Evolutionary conservation across 2,888 invertebrate genomes (phyloP), one percentile per base, ranked within the genome.

Genomic region (Ephialtes manifestator): DNA sequence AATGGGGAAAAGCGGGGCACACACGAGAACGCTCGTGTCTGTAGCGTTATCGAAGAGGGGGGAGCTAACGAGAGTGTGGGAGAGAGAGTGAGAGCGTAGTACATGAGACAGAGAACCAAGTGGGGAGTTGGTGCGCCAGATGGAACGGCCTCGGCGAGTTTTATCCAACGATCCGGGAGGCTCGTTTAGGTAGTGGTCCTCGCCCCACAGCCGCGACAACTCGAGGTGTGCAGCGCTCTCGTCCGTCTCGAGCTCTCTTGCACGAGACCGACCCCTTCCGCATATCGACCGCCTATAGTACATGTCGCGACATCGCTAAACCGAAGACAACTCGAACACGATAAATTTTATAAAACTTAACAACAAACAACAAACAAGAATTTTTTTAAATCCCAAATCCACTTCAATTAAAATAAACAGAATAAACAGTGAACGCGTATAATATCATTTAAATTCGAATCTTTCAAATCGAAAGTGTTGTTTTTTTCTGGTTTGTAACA

Each of bases 91-190:
- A 51, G 48, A 51, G 31, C 39, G 55, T n/a, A 70, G 60, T 67
- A 53, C 31, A 20, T 60, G 65, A 39, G 65, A 48, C 53, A 46
- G 51, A 77, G 39, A 51, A 43, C 31, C 68, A 79, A 70, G 88
- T 83, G 87, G 93, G 93, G 93, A 92, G 92, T 89, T 90, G 86
- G 93, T 88, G 92, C 93, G 93, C 89, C 90, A 90, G 90, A 90
- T 90, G 92, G 93, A 93, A 93, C 89, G 88, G 93, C 93, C 89
- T 91, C 90, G 85, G 89, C 89, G 89, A 93, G 92, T 93, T 93
- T 93, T 91, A 91, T 92, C 92, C 91, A 93, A 93, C 94, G 93
- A 93, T 94, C 93, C 92, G 93, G 94, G 93, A 90, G 91, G 92
- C 92, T 91, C 92, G 93, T 93, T 91, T 90, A 92, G 91, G 90